These are phyloP conservation scores for Zygothrica quintamaculata DNA, from an alignment of 2,888 invertebrate species.

Conservation along the genomic window DNA sequence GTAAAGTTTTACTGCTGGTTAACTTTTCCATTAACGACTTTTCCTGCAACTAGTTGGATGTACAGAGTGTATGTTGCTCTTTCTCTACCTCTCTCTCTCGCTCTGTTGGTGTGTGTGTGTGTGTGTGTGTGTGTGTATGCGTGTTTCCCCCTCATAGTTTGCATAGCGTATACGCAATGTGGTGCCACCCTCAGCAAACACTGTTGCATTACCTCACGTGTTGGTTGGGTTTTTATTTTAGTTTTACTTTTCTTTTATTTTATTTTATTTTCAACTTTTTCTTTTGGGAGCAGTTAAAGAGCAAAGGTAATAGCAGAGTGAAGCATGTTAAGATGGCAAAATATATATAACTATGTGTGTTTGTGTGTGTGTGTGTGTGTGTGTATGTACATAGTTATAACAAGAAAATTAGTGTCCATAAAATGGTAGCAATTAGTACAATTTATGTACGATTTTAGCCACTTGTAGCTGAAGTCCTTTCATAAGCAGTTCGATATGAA, in stretches of 20 bases:
- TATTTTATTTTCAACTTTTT: too few species aligned
- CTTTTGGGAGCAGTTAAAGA: background rate
- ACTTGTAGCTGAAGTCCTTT: background rate
- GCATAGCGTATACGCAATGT: constrained; percentile 35
- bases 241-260: too few species aligned
- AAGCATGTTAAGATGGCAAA: too few species aligned
- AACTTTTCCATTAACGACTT: background rate
- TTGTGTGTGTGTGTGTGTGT: background rate
- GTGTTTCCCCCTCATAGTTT: background rate
- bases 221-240: constrained; percentile 5
- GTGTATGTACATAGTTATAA: constrained; percentile 18
- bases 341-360: background rate
- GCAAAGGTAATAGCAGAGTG: background rate
- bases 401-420: constrained; percentile 37
- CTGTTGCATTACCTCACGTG: constrained; percentile 1
- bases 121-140: too few species aligned
- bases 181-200: too few species aligned
- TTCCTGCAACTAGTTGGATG: background rate
- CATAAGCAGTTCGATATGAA: constrained; percentile 22
- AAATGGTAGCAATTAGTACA: constrained; percentile 45
- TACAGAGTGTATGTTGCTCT: too few species aligned
- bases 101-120: too few species aligned
- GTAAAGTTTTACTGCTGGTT: constrained; percentile 3
- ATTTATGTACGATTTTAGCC: constrained; percentile 28
- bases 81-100: too few species aligned